Conservation (phyloP, 1,140 invertebrate genomes). For the Drosophila kepulauana region DNA sequence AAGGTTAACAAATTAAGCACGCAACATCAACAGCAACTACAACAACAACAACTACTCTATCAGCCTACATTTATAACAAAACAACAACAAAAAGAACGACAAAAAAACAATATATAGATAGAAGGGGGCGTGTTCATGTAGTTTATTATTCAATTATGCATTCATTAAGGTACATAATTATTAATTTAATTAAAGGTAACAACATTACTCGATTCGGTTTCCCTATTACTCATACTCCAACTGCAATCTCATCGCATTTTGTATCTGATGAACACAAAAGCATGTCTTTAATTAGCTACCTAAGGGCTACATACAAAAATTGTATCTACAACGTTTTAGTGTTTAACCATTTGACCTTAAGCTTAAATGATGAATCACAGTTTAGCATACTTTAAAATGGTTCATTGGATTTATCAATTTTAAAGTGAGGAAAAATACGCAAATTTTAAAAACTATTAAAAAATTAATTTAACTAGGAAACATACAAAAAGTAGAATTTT, state of each 20-base stretch:
- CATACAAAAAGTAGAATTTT: no score
- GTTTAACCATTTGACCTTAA: conserved; percentile 7
- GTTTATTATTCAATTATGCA: conserved; percentile 81
- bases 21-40: conserved; percentile 36
- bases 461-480: no score
- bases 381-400: neutral
- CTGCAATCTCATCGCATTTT: neutral
- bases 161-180: conserved; percentile 80
- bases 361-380: neutral
- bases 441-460: neutral
- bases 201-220: conserved; percentile 63
- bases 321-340: neutral
- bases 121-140: conserved; percentile 41
- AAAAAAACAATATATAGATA: neutral
- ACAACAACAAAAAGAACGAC: neutral
- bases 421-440: neutral
- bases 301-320: neutral
- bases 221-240: conserved; percentile 21
- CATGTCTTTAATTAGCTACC: conserved; percentile 5
- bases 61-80: conserved; percentile 7
- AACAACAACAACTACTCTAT: conserved; percentile 32
- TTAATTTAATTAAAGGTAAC: conserved; percentile 79
- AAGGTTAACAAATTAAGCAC: conserved; percentile 69
- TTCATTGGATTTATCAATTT: neutral
- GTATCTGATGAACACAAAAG: neutral